Conservation (phyloP, 2,797 vertebrate species). For the Melanotaenia pygmaea region DNA sequence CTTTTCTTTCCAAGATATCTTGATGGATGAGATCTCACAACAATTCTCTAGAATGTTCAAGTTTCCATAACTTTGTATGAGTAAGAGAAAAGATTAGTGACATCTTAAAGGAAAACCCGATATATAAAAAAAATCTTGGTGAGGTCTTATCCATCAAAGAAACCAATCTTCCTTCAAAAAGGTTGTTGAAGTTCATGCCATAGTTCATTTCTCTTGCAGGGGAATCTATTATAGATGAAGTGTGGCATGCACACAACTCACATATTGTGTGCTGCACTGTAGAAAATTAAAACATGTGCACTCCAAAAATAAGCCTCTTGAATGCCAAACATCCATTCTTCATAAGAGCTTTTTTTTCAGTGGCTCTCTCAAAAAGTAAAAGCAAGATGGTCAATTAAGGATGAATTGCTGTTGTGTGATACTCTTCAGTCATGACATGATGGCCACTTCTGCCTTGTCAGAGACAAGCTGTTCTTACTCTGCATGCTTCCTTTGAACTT, state of each 20-base stretch:
- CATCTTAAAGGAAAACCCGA: neutral
- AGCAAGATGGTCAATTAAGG: slow-evolving; percentile 7
- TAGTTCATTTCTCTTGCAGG: neutral
- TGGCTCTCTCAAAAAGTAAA: slow-evolving; percentile 2
- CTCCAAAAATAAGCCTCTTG: slow-evolving; percentile 13
- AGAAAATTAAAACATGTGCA: slow-evolving; percentile 1
- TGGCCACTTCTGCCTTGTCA: slow-evolving; percentile 40
- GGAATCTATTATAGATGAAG: neutral
- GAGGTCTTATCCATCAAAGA: neutral
- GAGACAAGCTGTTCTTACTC: slow-evolving; percentile 38
- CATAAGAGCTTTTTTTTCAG: neutral
- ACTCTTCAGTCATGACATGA: slow-evolving; percentile 28
- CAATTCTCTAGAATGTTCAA: neutral
- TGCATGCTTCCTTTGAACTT: slow-evolving; percentile 49
- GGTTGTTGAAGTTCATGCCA: neutral
- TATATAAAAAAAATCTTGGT: neutral
- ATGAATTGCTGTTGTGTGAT: slow-evolving; percentile 25
- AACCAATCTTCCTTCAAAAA: neutral
- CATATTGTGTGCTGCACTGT: neutral
- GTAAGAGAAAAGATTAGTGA: neutral
- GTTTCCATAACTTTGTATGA: neutral
- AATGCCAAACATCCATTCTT: slow-evolving; percentile 3
- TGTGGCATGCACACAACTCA: neutral
- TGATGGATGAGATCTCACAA: slow-evolving; percentile 2
- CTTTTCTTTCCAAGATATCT: slow-evolving; percentile 16